Evolutionary conservation across 2,797 vertebrate species (phyloP), one percentile per base, ranked within the genome.

Genomic region (Tarsius wallacei): DNA sequence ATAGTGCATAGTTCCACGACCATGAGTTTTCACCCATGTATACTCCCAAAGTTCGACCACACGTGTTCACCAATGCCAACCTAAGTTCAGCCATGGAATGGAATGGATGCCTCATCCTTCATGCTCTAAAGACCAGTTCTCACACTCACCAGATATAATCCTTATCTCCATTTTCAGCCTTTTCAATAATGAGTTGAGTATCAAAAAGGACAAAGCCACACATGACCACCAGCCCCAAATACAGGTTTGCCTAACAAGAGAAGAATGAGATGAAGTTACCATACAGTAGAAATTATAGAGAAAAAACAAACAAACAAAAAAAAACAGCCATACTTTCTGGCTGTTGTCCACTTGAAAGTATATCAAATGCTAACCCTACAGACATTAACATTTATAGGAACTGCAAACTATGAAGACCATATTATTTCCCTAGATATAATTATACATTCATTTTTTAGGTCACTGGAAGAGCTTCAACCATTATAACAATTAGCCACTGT

Each of bases 121-220:
- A 42, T 36, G 28, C 12, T 51, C 33, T 81, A 31, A 26, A 85
- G 53, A 64, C 49, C 51, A 59, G 13, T 83, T 93, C 93, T 47
- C 24, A 82, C 42, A 96, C 99, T 99, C 97, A 99, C 99, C 99
- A 99, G 98, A 99, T 99, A 80, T 99, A 99, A 98, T 99, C 99
- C 98, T 99, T 99, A 98, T 99, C 99, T 91, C 99, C 99, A 8
- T 99, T 99, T 98, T 99, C 99, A 0, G 99, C 99, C 96, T 99
- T 99, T 98, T 99, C 99, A 7, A 99, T 99, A 98, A 99, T 99
- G 93, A 99, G 99, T 98, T 99, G 99, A 80, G 99, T 99, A 99
- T 99, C 99, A 31, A 99, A 99, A 95, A 99, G 99, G 97, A 99
- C 99, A 86, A 99, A 99, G 86, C 99, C 99, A 19, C 99, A 99